phyloP scores from a whole-genome alignment of 1,140 invertebrate genomes.

The Drosophila miranda region DNA sequence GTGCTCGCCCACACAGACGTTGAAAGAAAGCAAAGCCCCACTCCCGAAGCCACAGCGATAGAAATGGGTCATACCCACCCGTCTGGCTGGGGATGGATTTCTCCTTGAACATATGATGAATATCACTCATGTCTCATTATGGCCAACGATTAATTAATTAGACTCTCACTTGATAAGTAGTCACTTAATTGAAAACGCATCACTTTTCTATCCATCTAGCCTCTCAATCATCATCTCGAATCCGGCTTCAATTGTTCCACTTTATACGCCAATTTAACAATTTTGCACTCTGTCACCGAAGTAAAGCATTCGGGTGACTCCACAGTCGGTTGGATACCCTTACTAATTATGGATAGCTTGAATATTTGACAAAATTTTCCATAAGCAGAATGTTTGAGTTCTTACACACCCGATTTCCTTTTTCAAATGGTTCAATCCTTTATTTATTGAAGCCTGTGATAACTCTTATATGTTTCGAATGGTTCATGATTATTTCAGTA shows the following conservation, averaged over 20 bases:
- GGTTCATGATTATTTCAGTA: too few species aligned
- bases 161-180: slow-evolving; percentile 67
- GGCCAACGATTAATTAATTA: slow-evolving; percentile 65
- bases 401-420: too few species aligned
- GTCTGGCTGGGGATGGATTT: slow-evolving; percentile 41
- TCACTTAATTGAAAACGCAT: slow-evolving; percentile 46
- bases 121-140: slow-evolving; percentile 52
- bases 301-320: not conserved
- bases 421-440: too few species aligned
- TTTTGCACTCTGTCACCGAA: slow-evolving; percentile 39
- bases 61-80: slow-evolving; percentile 51
- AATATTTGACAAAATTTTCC: too few species aligned
- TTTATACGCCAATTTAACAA: slow-evolving; percentile 53
- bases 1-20: slow-evolving; percentile 23
- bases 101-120: slow-evolving; percentile 27
- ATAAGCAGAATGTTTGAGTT: too few species aligned
- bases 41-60: not conserved
- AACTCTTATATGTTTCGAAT: too few species aligned
- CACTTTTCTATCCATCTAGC: slow-evolving; percentile 28
- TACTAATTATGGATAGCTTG: not conserved
- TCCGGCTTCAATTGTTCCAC: slow-evolving; percentile 76
- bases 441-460: too few species aligned
- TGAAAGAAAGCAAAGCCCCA: slow-evolving; percentile 60
- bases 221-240: slow-evolving; percentile 46
- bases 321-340: not conserved